Percentiles rank a stretch among this genome's conserved stretches.
Conservation (phyloP, 2,888 invertebrate genomes). For the Cloeon dipterum region DNA sequence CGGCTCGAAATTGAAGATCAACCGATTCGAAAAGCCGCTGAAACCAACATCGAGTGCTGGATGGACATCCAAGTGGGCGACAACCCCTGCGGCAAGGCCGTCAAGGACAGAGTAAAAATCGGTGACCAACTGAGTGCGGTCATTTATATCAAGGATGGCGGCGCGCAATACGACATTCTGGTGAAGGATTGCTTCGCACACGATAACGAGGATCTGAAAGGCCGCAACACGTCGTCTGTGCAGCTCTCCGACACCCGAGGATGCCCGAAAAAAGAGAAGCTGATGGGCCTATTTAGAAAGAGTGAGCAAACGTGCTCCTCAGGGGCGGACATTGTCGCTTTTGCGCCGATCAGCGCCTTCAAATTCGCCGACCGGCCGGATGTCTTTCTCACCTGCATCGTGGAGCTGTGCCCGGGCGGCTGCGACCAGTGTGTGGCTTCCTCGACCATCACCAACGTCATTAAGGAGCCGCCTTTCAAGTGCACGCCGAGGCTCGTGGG, state of each 20-base stretch:
- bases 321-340: slow-evolving; percentile 10
- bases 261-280: slow-evolving; percentile 10
- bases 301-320: slow-evolving; percentile 9
- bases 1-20: slow-evolving; percentile 10
- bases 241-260: slow-evolving; percentile 10
- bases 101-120: slow-evolving; percentile 10
- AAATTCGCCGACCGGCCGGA: slow-evolving; percentile 11
- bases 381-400: slow-evolving; percentile 10
- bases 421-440: slow-evolving; percentile 8
- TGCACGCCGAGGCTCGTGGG: neutral
- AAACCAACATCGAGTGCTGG: slow-evolving; percentile 11
- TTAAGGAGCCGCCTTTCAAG: slow-evolving; percentile 2
- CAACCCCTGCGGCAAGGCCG: slow-evolving; percentile 9
- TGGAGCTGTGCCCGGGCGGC: slow-evolving; percentile 10
- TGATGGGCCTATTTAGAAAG: slow-evolving; percentile 10
- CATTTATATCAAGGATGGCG: slow-evolving; percentile 9
- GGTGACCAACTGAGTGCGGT: slow-evolving; percentile 11
- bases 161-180: slow-evolving; percentile 8
- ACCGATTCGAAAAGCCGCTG: no score
- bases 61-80: slow-evolving; percentile 11
- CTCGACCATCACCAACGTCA: neutral
- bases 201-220: slow-evolving; percentile 10
- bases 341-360: slow-evolving; percentile 10
- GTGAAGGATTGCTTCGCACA: slow-evolving; percentile 11
- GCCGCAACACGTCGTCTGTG: slow-evolving; percentile 8